A percentile compares a stretch with the other conserved stretches of the same genome.
Evolutionary conservation across 2,797 vertebrate species (phyloP).

Genomic region (Poliocrania exsul): DNA sequence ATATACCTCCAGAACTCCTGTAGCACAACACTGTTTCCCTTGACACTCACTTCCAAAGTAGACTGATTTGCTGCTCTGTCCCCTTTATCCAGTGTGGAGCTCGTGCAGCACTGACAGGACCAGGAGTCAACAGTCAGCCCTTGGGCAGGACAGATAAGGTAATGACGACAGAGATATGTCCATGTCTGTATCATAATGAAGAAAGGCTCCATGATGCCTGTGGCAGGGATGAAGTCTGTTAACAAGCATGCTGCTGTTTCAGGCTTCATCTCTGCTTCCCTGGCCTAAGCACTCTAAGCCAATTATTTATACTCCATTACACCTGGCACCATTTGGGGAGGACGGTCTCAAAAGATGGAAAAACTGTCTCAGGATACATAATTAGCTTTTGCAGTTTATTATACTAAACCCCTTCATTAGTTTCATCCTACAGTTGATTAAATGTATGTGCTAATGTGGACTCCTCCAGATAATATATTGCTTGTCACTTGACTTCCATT

Average conservation of each 20-base stretch:
- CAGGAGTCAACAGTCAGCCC: background rate
- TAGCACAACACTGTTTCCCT: background rate
- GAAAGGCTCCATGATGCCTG: background rate
- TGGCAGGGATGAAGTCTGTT: background rate
- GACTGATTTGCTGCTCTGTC: background rate
- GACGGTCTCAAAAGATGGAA: background rate
- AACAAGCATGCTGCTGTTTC: background rate
- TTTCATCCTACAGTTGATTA: background rate
- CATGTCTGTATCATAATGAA: background rate
- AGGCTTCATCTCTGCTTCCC: background rate
- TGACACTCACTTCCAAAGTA: background rate
- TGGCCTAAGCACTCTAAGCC: background rate
- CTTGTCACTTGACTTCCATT: background rate
- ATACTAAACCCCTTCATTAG: background rate
- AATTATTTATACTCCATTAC: background rate
- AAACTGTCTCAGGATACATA: background rate
- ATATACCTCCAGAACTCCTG: background rate
- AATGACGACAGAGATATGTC: background rate
- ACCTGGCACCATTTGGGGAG: background rate
- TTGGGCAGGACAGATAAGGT: background rate
- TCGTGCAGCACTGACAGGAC: background rate
- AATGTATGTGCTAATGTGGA: background rate
- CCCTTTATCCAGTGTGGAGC: background rate
- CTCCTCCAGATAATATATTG: background rate
- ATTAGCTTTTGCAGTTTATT: background rate